Evolutionary conservation across 2,113 vertebrate species (phyloP).

Genomic region (Elanus axillaris): DNA sequence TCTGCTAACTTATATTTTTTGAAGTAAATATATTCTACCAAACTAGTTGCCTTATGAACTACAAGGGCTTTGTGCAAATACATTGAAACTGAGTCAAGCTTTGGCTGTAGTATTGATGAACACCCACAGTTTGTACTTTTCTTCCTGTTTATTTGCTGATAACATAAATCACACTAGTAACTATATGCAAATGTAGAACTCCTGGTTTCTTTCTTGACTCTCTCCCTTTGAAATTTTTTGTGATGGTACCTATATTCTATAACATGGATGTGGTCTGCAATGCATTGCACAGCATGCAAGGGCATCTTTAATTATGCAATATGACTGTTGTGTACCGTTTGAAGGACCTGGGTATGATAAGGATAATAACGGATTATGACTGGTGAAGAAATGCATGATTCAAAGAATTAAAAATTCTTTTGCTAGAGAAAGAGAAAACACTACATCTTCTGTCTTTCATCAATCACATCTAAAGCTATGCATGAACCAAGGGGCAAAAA

Average conservation of each 20-base stretch:
- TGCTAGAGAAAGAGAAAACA: fast-evolving
- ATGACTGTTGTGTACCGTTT: not conserved
- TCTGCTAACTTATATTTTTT: not conserved
- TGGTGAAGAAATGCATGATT: not conserved
- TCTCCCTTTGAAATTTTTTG: not conserved
- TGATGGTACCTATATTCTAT: not conserved
- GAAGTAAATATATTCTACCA: not conserved
- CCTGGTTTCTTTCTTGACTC: not conserved
- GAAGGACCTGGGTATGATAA: not conserved
- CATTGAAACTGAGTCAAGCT: not conserved
- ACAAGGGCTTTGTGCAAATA: not conserved
- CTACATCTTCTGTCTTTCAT: not conserved
- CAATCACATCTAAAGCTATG: not conserved
- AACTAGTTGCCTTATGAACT: not conserved
- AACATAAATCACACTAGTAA: not conserved
- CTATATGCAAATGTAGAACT: not conserved
- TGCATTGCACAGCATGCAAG: not conserved
- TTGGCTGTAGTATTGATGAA: not conserved
- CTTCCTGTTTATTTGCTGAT: not conserved
- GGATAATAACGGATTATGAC: not conserved
- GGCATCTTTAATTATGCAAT: not conserved
- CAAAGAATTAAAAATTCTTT: not conserved
- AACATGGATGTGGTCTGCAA: not conserved
- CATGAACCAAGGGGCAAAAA: not conserved
- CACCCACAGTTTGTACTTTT: not conserved